Conservation (phyloP, 1,140 invertebrate species). For the Bombus consobrinus region DNA sequence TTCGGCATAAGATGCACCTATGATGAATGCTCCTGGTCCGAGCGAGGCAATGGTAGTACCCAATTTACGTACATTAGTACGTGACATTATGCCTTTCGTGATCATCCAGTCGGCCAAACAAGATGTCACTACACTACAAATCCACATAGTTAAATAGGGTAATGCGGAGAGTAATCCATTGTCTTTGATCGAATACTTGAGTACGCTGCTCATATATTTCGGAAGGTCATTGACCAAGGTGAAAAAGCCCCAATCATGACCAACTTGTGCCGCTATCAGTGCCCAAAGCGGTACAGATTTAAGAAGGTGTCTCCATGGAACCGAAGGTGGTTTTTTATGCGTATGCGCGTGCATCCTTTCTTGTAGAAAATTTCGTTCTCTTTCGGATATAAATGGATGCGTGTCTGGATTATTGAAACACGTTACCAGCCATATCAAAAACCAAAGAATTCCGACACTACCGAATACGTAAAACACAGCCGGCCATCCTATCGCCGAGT, state of each 20-base stretch:
- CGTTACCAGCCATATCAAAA: conserved; percentile 80
- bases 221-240: conserved; percentile 93
- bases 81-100: conserved; percentile 81
- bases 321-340: conserved; percentile 65
- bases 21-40: conserved; percentile 84
- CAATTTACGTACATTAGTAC: conserved; percentile 85
- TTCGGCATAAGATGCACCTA: conserved; percentile 85
- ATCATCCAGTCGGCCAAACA: conserved; percentile 85
- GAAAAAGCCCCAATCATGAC: conserved; percentile 94
- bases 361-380: conserved; percentile 86
- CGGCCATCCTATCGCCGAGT: conserved; percentile 79
- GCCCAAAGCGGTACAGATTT: conserved; percentile 86
- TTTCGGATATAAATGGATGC: conserved; percentile 88
- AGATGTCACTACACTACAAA: conserved; percentile 84
- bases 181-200: conserved; percentile 89
- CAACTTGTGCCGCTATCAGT: conserved; percentile 84
- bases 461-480: conserved; percentile 85
- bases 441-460: conserved; percentile 79
- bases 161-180: conserved; percentile 85
- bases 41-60: conserved; percentile 85
- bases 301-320: conserved; percentile 85
- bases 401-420: conserved; percentile 86
- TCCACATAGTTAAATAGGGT: conserved; percentile 87
- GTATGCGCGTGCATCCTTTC: conserved; percentile 68
- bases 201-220: conserved; percentile 91